Conservation (phyloP, 2,888 invertebrate species). For the Calameuta idolon region DNA sequence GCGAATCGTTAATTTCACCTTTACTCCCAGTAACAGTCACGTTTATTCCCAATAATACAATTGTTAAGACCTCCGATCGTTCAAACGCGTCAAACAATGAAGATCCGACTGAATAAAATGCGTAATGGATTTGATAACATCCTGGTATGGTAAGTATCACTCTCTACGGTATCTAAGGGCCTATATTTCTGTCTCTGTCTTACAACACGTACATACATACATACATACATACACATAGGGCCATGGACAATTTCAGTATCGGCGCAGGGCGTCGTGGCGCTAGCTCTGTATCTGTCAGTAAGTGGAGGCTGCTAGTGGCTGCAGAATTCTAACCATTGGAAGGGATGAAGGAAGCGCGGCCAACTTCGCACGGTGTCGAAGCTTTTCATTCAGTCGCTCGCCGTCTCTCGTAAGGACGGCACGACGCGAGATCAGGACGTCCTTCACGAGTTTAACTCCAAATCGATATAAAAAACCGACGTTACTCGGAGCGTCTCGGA, state of each 20-base stretch:
- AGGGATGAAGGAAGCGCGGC: not conserved
- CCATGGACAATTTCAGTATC: not conserved
- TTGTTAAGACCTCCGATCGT: not conserved
- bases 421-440: not conserved
- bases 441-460: not conserved
- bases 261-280: not conserved
- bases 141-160: not conserved
- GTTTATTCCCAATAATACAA: not conserved
- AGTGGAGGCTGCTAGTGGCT: not conserved
- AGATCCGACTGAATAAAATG: not conserved
- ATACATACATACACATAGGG: not conserved
- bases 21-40: not conserved
- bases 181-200: not conserved
- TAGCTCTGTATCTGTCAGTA: not conserved
- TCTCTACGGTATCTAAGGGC: not conserved
- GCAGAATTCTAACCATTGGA: not conserved
- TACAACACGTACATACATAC: not conserved
- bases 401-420: not conserved
- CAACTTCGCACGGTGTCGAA: not conserved
- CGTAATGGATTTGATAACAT: not conserved
- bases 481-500: not conserved
- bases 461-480: not conserved
- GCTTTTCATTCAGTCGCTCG: constrained; percentile 10
- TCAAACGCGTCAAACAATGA: not conserved
- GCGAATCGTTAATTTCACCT: not conserved